Evolutionary conservation across 2,888 invertebrate genomes (phyloP).

Genomic region (Drosophila maculinotata): DNA sequence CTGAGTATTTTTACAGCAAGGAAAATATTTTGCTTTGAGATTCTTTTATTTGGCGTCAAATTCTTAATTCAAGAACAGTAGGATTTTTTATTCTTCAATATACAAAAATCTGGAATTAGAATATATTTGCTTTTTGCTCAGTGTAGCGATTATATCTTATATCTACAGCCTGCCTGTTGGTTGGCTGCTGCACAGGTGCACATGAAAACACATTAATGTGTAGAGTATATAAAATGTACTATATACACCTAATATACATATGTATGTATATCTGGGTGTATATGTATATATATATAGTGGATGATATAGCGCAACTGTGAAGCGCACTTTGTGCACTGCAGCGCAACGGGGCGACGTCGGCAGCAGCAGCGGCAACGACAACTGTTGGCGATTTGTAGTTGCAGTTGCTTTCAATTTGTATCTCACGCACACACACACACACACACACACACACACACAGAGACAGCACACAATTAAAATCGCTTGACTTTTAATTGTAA

Average conservation of each 20-base stretch:
- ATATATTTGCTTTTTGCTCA: no score
- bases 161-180: conserved; percentile 29
- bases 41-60: no score
- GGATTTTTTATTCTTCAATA: no score
- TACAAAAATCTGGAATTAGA: no score
- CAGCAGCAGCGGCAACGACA: conserved; percentile 41
- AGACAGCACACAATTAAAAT: conserved; percentile 61
- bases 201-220: conserved; percentile 59
- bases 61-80: no score
- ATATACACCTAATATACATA: conserved; percentile 7
- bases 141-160: conserved; percentile 30
- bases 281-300: conserved; percentile 18
- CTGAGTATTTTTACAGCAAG: no score
- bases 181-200: conserved; percentile 65
- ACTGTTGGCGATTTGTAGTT: conserved; percentile 72
- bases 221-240: conserved; percentile 8
- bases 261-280: conserved; percentile 15
- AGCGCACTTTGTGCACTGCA: conserved; percentile 61
- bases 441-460: conserved; percentile 16
- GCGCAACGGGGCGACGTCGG: conserved; percentile 36
- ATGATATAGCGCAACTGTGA: conserved; percentile 51
- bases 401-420: conserved; percentile 69
- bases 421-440: conserved; percentile 28
- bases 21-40: no score
- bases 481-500: conserved; percentile 79